Conservation (phyloP, 2,888 invertebrate species). For the Eumacrocentrus americanus region DNA sequence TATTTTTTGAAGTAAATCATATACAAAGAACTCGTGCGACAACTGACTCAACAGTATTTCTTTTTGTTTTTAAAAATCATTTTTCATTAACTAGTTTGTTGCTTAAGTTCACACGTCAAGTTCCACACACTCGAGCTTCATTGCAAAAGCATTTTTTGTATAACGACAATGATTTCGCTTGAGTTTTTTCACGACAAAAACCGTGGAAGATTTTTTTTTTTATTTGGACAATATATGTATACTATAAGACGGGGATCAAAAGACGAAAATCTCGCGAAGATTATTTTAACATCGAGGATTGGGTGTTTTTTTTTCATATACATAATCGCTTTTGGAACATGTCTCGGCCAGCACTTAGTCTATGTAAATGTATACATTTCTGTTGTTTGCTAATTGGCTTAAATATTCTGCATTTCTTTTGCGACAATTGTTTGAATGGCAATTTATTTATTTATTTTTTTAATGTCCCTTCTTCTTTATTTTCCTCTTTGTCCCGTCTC, state of each 20-base stretch:
- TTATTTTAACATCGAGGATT: slow-evolving; percentile 15
- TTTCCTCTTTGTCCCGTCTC: slow-evolving; percentile 7
- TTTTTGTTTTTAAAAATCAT: background rate
- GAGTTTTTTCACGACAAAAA: slow-evolving; percentile 20
- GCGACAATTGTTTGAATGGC: slow-evolving; percentile 55
- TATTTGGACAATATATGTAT: background rate
- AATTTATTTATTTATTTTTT: slow-evolving; percentile 39
- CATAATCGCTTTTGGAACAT: slow-evolving; percentile 51
- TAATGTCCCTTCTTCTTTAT: background rate
- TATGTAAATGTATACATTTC: slow-evolving; percentile 60
- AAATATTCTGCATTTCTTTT: slow-evolving; percentile 54
- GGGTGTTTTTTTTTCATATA: slow-evolving; percentile 21
- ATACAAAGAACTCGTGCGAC: slow-evolving; percentile 19
- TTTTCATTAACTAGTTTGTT: background rate
- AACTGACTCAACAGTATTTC: slow-evolving; percentile 14
- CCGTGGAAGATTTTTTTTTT: slow-evolving; percentile 15
- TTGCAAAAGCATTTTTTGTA: background rate
- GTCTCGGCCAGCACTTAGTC: slow-evolving; percentile 54
- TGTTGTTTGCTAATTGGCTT: slow-evolving; percentile 59
- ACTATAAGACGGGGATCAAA: background rate
- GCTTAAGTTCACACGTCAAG: slow-evolving; percentile 8
- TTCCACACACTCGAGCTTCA: slow-evolving; percentile 20
- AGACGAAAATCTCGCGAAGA: background rate
- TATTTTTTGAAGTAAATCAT: slow-evolving; percentile 14
- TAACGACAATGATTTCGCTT: slow-evolving; percentile 6